Conservation (phyloP, 2,888 invertebrate genomes). For the Acleris literana region DNA sequence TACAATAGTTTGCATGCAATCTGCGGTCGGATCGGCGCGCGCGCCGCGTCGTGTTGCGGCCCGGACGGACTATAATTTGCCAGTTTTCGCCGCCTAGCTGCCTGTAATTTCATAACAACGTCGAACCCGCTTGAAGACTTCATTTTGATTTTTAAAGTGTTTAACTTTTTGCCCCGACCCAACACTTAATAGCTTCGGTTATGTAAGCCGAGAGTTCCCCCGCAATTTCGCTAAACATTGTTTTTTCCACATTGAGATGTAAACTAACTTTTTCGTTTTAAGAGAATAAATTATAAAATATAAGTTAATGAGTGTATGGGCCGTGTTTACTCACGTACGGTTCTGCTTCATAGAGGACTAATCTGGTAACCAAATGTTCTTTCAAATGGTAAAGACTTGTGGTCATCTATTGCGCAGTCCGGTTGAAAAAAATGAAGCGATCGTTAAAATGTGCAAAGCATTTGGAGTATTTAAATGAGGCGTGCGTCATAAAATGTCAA, state of each 20-base stretch:
- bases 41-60: conserved; percentile 58
- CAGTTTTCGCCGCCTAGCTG: conserved; percentile 77
- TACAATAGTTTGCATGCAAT: conserved; percentile 65
- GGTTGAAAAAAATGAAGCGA: conserved; percentile 70
- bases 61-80: conserved; percentile 71
- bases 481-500: conserved; percentile 79
- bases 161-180: conserved; percentile 52
- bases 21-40: conserved; percentile 63
- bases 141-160: conserved; percentile 63
- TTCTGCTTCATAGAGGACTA: conserved; percentile 70
- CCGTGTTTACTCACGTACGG: conserved; percentile 69
- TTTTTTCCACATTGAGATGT: conserved; percentile 51
- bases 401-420: conserved; percentile 55
- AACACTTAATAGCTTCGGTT: conserved; percentile 56
- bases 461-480: conserved; percentile 77
- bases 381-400: conserved; percentile 75
- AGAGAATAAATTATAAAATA: conserved; percentile 50
- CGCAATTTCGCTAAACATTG: conserved; percentile 40
- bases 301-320: conserved; percentile 62
- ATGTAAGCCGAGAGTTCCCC: conserved; percentile 46
- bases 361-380: conserved; percentile 82
- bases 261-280: conserved; percentile 49
- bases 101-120: conserved; percentile 74
- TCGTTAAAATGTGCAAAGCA: conserved; percentile 78
- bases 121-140: conserved; percentile 65